phyloP scores from a whole-genome alignment of 2,113 vertebrate species.

The Sinocyclocheilus grahami region DNA sequence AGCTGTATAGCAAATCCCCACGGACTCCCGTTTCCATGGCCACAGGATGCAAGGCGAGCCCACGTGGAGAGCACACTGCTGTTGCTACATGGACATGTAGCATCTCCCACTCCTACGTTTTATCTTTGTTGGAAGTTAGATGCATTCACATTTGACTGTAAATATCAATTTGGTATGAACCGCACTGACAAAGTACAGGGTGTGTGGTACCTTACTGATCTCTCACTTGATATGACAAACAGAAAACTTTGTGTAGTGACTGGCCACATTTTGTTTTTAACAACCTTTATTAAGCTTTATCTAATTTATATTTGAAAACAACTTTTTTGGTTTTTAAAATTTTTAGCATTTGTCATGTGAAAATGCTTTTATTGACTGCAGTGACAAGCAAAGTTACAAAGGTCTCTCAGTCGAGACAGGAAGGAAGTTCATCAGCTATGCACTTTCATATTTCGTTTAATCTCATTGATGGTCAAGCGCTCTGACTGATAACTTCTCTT shows the following conservation, averaged over 20 bases:
- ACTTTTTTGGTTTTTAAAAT: not conserved
- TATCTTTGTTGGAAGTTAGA: constrained; percentile 13
- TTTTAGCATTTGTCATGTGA: not conserved
- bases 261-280: not conserved
- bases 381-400: not conserved
- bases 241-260: not conserved
- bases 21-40: constrained; percentile 49
- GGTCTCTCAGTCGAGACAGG: not conserved
- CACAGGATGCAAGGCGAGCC: constrained; percentile 42
- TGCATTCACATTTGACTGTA: not conserved
- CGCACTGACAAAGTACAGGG: not conserved
- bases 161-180: not conserved
- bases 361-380: not conserved
- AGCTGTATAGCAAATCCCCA: not conserved
- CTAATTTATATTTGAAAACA: not conserved
- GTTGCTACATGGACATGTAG: constrained; percentile 29
- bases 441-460: constrained; percentile 46
- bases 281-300: not conserved
- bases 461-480: constrained; percentile 13
- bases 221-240: too few species aligned
- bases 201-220: not conserved
- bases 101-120: constrained; percentile 15
- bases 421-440: constrained; percentile 43
- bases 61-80: constrained; percentile 27
- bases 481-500: not conserved